Base-by-base conservation (phyloP, 2,113 vertebrate species). In the Telmatochromis bifrenatus region DNA sequence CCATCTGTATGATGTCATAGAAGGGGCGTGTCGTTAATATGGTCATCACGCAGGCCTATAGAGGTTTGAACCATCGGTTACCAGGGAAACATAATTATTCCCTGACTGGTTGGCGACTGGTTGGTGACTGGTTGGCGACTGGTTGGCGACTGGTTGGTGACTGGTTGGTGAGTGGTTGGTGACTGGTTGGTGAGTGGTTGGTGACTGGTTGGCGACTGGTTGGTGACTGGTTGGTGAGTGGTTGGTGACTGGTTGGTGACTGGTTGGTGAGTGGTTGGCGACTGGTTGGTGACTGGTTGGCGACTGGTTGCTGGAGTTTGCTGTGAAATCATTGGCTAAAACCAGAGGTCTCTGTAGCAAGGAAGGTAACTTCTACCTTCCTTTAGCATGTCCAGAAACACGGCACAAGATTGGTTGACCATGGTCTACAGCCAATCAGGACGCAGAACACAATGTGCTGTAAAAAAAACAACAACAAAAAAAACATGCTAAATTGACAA, bases 121-220 rank as follows among this genome's bases (percentile, higher is more conserved):
- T 31, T 28, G 55, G 55, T 0, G 7, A 28, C 0, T 56, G 23
- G 23, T 58, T 28, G 56, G 11, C 0, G 23, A 28, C 0, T 56
- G 23, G 23, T 26, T 53, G 49, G 53, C 0, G 6, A 23, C 0
- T 54, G 23, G 12, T 56, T 26, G 55, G 28, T 0, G 15, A 33
- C 0, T 33, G 58, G 28, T 60, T 60, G 28, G 15, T 0, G 19
- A 39, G 0, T 39, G 37, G 37, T 39, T 39, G 37, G 37, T 0
- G 10, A 39, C 0, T 39, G 37, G 37, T 39, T 39, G 37, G 35
- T 0, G 9, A 35, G 0, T 35, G 33, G 33, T 33, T 33, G 33
- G 31, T 2, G 28, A 28, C 2, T 28, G 28, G 28, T 28, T 35
- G 33, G 35, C 0, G 0, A 37, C 0, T 2, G 9, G 37, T 39